A percentile compares a stretch with the other conserved stretches of the same genome.
These are phyloP conservation scores for Lysandra bellargus DNA, from an alignment of 2,888 invertebrate species.

Conservation along the genomic window DNA sequence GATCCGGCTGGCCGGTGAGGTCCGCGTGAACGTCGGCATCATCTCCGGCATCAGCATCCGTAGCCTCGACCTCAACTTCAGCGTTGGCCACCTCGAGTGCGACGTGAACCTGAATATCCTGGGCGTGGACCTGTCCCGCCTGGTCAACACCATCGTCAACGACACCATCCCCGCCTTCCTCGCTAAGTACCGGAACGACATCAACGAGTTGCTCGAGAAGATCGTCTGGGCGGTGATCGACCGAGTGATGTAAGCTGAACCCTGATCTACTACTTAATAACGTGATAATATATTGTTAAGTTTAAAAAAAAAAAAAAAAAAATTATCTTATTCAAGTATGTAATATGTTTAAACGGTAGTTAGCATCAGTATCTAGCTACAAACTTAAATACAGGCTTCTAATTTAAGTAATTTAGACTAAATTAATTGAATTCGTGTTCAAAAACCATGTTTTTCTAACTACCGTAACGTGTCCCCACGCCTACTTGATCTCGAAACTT, in stretches of 20 bases:
- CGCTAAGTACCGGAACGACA: slow-evolving; percentile 26
- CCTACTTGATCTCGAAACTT: too few relatives aligned
- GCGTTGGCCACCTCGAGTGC: slow-evolving; percentile 47
- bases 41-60: slow-evolving; percentile 55
- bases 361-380: too few relatives aligned
- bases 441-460: too few relatives aligned
- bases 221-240: slow-evolving; percentile 7
- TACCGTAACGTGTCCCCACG: too few relatives aligned
- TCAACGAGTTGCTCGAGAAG: neutral
- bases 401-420: too few relatives aligned
- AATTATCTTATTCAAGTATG: too few relatives aligned
- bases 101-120: slow-evolving; percentile 18
- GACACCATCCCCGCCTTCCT: slow-evolving; percentile 32
- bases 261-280: neutral
- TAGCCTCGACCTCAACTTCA: slow-evolving; percentile 47
- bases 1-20: slow-evolving; percentile 46
- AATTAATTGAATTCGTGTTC: too few relatives aligned
- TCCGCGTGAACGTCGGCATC: slow-evolving; percentile 46
- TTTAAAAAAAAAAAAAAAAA: too few relatives aligned
- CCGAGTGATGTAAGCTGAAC: neutral
- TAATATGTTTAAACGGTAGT: too few relatives aligned
- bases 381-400: too few relatives aligned
- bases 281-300: neutral
- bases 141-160: slow-evolving; percentile 31
- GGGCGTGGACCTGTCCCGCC: slow-evolving; percentile 32